Percentiles rank a stretch among this genome's conserved stretches.
phyloP scores from a whole-genome alignment of 2,113 vertebrate genomes.

The Ahaetulla prasina region DNA sequence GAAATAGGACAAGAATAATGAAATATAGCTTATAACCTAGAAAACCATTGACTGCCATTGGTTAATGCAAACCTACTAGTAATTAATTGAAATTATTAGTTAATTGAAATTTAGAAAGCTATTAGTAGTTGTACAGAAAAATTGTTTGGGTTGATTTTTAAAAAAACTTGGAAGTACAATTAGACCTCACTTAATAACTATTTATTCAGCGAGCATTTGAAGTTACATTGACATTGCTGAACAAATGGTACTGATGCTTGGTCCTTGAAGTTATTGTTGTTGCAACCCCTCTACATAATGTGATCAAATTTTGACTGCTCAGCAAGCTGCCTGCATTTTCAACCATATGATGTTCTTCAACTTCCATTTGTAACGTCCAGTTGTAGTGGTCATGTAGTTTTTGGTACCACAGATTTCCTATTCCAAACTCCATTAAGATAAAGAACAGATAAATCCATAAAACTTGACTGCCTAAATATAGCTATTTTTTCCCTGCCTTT shows the following conservation, averaged over 20 bases:
- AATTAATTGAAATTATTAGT: not conserved
- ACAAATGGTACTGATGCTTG: not conserved
- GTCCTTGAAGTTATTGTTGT: not conserved
- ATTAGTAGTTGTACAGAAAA: not conserved
- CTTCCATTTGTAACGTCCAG: conserved; percentile 26
- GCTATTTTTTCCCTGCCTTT: not conserved
- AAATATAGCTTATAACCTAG: not conserved
- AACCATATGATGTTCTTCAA: not conserved
- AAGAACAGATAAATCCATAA: not conserved
- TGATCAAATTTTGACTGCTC: not conserved
- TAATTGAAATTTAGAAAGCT: not conserved
- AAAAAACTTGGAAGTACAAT: not conserved
- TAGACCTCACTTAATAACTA: not conserved
- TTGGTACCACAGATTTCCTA: not conserved
- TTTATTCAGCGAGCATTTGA: not conserved
- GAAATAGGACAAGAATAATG: not conserved
- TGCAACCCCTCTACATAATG: not conserved
- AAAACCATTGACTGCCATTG: not conserved
- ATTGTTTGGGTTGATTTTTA: not conserved
- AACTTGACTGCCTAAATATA: not conserved
- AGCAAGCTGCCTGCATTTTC: not conserved
- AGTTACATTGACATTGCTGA: not conserved
- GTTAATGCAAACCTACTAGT: not conserved
- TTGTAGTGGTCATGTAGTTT: conserved; percentile 19
- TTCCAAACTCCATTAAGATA: not conserved